Base-by-base conservation (phyloP, 2,113 vertebrate species). In the Echinops telfairi region DNA sequence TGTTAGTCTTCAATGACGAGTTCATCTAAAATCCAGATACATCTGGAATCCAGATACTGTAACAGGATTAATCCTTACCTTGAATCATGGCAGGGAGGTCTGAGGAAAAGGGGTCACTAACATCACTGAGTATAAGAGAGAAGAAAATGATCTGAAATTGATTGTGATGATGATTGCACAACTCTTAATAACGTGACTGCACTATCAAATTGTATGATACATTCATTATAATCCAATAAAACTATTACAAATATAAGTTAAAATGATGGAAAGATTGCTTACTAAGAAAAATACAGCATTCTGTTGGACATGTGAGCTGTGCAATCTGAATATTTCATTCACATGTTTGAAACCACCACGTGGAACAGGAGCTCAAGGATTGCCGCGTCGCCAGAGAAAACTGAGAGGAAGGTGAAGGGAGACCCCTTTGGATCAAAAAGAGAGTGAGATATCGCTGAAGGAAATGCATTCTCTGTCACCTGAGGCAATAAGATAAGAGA, bases 351-450 rank as follows among this genome's bases (percentile, higher is more conserved):
- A 93, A 53, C 27, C 22, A 43, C 47, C 40, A 73, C 29, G 29
- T 89, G 33, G 20, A 83, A 83, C 2, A 90, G 29, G 25, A 86
- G 15, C 88, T 53, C 82, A 64, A 78, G 73, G 12, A 36, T 66
- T 92, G 16, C 25, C 4, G 88, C 75, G 12, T 14, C 82, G 22
- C n/a, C 40, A 82, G 73, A 95, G 73, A 82, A 73, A 93, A 83
- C 68, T 31, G 7, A 93, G 11, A n/a, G 60, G 91, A 89, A 87
- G 1, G 15, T 33, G 68, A 16, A 71, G 14, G 29, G 6, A 88
- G 8, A 62, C 27, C 4, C 40, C 40, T 73, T 84, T 90, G 40
- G 29, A 71, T 95, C 11, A 64, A 71, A 94, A 38, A 25, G 83
- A 92, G 89, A 89, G 84, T 40, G 15, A 58, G 16, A 73, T 68